phyloP scores from a whole-genome alignment of 92 coral and sea anemone species.

The Metridium senile region DNA sequence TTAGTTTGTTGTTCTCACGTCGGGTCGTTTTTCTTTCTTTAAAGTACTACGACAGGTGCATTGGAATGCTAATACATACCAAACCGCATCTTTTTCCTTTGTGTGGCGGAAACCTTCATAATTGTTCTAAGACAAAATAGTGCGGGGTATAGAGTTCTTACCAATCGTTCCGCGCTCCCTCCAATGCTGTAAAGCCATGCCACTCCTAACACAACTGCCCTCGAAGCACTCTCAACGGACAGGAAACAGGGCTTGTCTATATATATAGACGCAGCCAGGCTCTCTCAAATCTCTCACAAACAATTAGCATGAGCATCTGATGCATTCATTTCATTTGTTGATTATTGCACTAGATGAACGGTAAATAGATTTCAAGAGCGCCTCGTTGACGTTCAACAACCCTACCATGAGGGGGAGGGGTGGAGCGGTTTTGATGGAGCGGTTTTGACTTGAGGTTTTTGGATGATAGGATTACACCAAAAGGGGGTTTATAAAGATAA shows the following conservation, averaged over 20 bases:
- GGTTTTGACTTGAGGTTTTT: constrained; percentile 1
- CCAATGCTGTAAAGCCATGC: not conserved
- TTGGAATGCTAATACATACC: constrained; percentile 6
- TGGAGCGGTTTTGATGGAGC: too few species aligned
- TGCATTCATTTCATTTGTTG: constrained; percentile 64
- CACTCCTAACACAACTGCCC: not conserved
- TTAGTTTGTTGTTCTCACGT: not conserved
- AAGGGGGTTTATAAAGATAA: not conserved
- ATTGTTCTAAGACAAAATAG: constrained; percentile 5
- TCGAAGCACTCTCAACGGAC: not conserved
- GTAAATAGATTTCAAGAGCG: constrained; percentile 20
- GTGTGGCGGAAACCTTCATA: not conserved
- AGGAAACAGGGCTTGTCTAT: not conserved
- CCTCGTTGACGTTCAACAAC: constrained; percentile 9
- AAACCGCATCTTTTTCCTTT: constrained; percentile 19
- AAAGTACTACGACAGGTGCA: constrained; percentile 1
- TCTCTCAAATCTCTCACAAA: constrained; percentile 57
- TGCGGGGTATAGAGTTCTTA: constrained; percentile 1
- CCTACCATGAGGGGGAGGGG: constrained; percentile 5
- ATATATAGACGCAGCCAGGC: not conserved
- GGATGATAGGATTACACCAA: not conserved
- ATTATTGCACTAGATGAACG: constrained; percentile 19
- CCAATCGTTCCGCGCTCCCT: not conserved
- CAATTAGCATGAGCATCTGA: constrained; percentile 66
- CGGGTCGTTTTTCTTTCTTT: not conserved